Conservation (phyloP, 2,113 vertebrate species). For the Neogale vison region DNA sequence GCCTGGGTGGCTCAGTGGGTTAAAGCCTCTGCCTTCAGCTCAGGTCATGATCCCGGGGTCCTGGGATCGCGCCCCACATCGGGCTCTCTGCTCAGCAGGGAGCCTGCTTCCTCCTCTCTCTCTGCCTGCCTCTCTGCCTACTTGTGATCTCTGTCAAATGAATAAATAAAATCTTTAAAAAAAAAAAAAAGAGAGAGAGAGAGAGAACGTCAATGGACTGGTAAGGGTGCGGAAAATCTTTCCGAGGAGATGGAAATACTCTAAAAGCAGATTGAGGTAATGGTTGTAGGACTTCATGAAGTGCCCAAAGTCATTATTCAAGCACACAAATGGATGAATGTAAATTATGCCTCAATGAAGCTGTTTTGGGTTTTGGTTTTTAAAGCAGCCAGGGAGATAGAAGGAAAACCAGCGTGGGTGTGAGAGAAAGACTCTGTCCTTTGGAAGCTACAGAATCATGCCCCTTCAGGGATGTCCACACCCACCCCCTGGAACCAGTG, state of each 20-base stretch:
- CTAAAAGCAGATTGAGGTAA: background rate
- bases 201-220: background rate
- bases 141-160: no score
- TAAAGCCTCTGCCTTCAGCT: no score
- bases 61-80: no score
- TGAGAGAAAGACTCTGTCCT: background rate
- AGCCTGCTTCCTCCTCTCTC: no score
- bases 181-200: no score
- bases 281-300: background rate
- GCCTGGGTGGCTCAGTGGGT: no score
- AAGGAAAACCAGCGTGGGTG: background rate
- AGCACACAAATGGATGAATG: background rate
- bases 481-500: background rate
- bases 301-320: background rate
- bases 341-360: background rate
- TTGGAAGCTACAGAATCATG: background rate
- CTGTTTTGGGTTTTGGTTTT: background rate
- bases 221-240: background rate
- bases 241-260: background rate
- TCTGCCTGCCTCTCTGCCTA: no score
- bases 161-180: no score
- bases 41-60: no score
- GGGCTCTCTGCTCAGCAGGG: no score
- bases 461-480: background rate
- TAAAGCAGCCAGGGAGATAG: background rate